Evolutionary conservation across 2,888 invertebrate species (phyloP).

Genomic region (Epirrhoe tristata): DNA sequence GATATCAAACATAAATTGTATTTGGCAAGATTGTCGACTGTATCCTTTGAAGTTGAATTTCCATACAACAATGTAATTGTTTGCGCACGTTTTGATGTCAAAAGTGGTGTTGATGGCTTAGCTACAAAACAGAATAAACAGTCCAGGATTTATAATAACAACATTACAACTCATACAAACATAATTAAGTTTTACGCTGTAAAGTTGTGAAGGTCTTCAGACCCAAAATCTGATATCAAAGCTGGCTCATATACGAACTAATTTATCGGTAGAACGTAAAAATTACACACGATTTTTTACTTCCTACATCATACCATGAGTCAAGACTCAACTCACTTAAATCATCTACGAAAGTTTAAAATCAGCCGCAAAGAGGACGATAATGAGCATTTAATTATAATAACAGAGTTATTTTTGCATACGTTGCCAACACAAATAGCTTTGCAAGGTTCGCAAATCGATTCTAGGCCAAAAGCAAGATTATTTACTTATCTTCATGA

Average conservation of each 20-base stretch:
- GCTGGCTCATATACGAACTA: not conserved
- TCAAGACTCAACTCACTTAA: conserved; percentile 4
- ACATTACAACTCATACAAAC: no score
- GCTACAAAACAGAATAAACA: not conserved
- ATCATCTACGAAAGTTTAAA: conserved; percentile 32
- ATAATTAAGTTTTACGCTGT: not conserved
- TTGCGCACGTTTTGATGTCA: not conserved
- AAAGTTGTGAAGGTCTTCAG: not conserved
- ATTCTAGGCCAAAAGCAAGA: conserved; percentile 31
- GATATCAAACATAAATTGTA: not conserved
- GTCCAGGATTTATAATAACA: no score
- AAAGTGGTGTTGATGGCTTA: not conserved
- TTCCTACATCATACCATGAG: not conserved
- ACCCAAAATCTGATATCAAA: not conserved
- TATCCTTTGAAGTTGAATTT: not conserved
- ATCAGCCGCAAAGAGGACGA: conserved; percentile 31
- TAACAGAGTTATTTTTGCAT: conserved; percentile 10
- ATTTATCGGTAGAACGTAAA: not conserved
- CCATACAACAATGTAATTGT: not conserved
- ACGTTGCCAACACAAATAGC: not conserved
- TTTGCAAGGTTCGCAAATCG: conserved; percentile 29
- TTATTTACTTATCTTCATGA: not conserved
- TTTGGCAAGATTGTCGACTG: not conserved
- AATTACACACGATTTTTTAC: not conserved
- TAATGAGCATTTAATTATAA: not conserved